A percentile compares a stretch with the other conserved stretches of the same genome.
Conservation (phyloP, 2,113 vertebrate species). For the Myotis lucifugus region DNA sequence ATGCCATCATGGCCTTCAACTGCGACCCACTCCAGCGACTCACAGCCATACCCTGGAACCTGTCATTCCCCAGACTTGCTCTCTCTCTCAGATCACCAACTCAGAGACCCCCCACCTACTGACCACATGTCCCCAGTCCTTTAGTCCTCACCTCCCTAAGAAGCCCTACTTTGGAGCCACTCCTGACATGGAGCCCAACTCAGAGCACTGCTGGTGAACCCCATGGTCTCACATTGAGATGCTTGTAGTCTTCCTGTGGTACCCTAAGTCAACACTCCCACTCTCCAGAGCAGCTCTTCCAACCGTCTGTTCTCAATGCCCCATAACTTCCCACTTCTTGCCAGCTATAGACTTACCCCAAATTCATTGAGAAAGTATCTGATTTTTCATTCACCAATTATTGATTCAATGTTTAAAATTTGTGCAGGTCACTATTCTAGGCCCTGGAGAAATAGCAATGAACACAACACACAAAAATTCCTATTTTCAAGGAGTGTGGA, state of each 20-base stretch:
- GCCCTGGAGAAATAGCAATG: not conserved
- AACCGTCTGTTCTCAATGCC: not conserved
- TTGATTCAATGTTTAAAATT: not conserved
- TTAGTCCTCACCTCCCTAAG: not conserved
- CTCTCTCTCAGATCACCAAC: not conserved
- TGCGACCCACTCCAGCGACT: not conserved
- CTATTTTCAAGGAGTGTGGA: not conserved
- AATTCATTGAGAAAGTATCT: not conserved
- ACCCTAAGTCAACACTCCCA: not conserved
- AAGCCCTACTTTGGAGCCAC: not conserved
- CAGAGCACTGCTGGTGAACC: not conserved
- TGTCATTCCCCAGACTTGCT: not conserved
- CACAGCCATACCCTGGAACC: not conserved
- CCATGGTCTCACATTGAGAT: not conserved
- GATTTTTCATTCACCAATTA: not conserved
- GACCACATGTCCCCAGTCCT: not conserved
- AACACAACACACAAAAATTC: not conserved
- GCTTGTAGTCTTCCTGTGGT: not conserved
- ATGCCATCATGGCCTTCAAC: not conserved
- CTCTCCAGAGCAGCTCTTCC: not conserved
- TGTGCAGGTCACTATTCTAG: not conserved
- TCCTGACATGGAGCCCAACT: not conserved
- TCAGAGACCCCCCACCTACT: not conserved
- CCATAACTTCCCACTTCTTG: not conserved
- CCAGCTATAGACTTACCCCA: not conserved